These are phyloP conservation scores for Mylabris phalerata DNA, from an alignment of 1,140 invertebrate genomes.

Conservation along the genomic window DNA sequence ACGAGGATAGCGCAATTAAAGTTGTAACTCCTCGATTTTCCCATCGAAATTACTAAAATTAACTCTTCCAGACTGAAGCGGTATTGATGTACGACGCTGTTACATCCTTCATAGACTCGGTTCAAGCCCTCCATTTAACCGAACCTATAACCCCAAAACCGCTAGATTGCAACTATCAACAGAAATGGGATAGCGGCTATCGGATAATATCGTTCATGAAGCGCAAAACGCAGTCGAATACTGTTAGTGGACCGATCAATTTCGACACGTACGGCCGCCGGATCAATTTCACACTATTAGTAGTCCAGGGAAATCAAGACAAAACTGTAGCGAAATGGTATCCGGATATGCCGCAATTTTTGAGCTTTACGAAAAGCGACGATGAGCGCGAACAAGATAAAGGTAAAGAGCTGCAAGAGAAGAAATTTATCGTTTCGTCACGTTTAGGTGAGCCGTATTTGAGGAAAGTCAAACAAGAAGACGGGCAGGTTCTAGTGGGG, in stretches of 20 bases:
- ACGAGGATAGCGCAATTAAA: neutral
- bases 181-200: slow-evolving; percentile 45
- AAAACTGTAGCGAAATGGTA: slow-evolving; percentile 26
- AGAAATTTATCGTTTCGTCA: slow-evolving; percentile 39
- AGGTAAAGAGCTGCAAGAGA: slow-evolving; percentile 25
- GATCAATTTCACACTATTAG: slow-evolving; percentile 27
- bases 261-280: slow-evolving; percentile 23
- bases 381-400: slow-evolving; percentile 22
- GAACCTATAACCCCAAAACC: slow-evolving; percentile 40
- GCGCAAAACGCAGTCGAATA: slow-evolving; percentile 35
- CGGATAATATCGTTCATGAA: slow-evolving; percentile 69
- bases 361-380: slow-evolving; percentile 22
- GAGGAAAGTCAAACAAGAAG: slow-evolving; percentile 47
- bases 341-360: slow-evolving; percentile 20
- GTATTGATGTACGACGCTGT: slow-evolving; percentile 73
- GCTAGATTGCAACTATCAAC: slow-evolving; percentile 49
- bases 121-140: slow-evolving; percentile 43
- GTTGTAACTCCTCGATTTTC: neutral
- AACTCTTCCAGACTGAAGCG: slow-evolving; percentile 54
- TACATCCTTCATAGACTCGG: slow-evolving; percentile 55
- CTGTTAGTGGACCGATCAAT: slow-evolving; percentile 12
- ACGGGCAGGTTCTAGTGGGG: slow-evolving; percentile 44
- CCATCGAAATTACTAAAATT: neutral
- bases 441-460: slow-evolving; percentile 71
- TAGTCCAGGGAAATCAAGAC: slow-evolving; percentile 21